Evolutionary conservation across 2,888 invertebrate genomes (phyloP).

Genomic region (Crocallis elinguaria): DNA sequence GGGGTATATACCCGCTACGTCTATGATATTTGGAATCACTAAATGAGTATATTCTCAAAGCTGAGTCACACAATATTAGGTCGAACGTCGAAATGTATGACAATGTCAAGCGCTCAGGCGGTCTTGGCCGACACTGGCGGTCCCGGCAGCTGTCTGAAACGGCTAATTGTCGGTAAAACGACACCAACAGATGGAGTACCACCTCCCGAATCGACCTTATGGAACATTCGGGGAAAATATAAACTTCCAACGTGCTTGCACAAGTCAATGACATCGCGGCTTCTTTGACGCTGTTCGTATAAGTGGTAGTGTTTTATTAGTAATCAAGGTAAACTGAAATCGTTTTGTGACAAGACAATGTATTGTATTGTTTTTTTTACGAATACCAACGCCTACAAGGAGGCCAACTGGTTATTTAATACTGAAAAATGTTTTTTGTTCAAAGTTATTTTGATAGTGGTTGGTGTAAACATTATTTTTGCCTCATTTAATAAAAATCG

Average conservation of each 20-base stretch:
- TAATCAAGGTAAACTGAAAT: constrained; percentile 31
- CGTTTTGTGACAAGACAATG: constrained; percentile 12
- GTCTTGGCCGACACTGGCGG: constrained; percentile 26
- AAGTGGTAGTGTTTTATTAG: constrained; percentile 23
- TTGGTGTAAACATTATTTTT: too few species aligned
- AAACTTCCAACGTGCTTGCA: constrained; percentile 34
- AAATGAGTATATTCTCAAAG: constrained; percentile 3
- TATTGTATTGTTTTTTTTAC: constrained; percentile 7
- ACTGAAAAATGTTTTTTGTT: not conserved
- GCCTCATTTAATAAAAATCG: too few species aligned
- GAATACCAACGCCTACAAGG: not conserved
- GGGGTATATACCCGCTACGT: constrained; percentile 7
- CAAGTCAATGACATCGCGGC: constrained; percentile 55
- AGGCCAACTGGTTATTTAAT: not conserved
- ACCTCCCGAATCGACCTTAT: constrained; percentile 54
- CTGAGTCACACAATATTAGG: constrained; percentile 16
- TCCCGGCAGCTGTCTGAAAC: constrained; percentile 63
- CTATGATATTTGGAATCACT: not conserved
- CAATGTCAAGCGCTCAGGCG: constrained; percentile 21
- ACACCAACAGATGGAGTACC: constrained; percentile 60
- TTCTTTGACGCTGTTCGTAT: constrained; percentile 25
- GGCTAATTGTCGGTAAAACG: constrained; percentile 70
- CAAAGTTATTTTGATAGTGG: too few species aligned
- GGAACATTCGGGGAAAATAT: constrained; percentile 52
- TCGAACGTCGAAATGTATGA: constrained; percentile 25